Evolutionary conservation across 2,797 vertebrate species (phyloP), one percentile per base, ranked within the genome.

Genomic region (Danio jaintianensis): DNA sequence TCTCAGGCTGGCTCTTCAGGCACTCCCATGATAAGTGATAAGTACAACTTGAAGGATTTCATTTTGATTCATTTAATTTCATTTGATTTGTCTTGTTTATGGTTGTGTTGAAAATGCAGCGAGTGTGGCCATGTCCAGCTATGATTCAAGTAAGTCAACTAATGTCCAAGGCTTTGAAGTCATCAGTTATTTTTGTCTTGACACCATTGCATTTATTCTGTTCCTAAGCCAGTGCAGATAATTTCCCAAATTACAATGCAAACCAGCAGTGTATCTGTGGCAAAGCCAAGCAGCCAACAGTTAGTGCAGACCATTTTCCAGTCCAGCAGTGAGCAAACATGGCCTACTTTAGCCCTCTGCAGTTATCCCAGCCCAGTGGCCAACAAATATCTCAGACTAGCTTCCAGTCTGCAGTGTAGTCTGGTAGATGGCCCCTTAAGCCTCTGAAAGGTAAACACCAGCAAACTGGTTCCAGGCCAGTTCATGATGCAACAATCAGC

Each of bases 131-230:
- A 36, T 38, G 48, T 29, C 62, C 45, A 50, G 4, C 0, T 43
- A 67, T 77, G 62, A 10, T 11, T 78, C 29, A 20, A 55, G 48
- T 43, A 48, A 29, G 38, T 42, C 62, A 13, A 10, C 48, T 64
- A 16, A 7, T 43, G 18, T 29, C 53, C 38, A 29, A 66, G 50
- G 40, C 12, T 53, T 73, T 75, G 73, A 75, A 4, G 3, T 15
- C 8, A 4, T 20, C 3, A 4, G 1, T 52, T 50, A 38, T 20
- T n/a, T 36, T 5, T 5, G 68, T 15, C 4, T 20, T 45, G 0
- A 47, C 8, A 12, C 16, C 15, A 18, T 13, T 55, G 10, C 22
- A 61, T n/a, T 29, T 0, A 42, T 29, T 42, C 56, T 53, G 15
- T 42, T 36, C 1, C 1, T 8, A 68, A 40, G 16, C 64, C 75